phyloP scores from a whole-genome alignment of 2,888 invertebrate genomes.

The Troides oblongomaculatus region DNA sequence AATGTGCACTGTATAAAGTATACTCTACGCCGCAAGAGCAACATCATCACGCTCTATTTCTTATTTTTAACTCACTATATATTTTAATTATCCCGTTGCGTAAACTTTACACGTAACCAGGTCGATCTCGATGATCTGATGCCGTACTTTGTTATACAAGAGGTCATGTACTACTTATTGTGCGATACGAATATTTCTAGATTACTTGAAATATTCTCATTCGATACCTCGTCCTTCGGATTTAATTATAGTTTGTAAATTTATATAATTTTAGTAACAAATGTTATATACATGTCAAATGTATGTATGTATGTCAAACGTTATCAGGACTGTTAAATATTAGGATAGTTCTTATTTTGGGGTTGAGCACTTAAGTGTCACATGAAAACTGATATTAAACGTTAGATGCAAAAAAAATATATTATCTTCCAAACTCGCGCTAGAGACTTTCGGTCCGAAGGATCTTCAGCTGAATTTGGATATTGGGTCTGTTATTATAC shows the following conservation, averaged over 20 bases:
- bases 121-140: conserved; percentile 61
- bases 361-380: too few species aligned
- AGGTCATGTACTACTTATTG: conserved; percentile 41
- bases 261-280: too few species aligned
- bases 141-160: conserved; percentile 58
- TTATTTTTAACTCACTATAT: conserved; percentile 38
- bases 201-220: neutral
- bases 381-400: too few species aligned
- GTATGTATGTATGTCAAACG: too few species aligned
- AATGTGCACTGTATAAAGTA: conserved; percentile 17
- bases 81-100: conserved; percentile 59
- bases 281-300: too few species aligned
- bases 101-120: conserved; percentile 61
- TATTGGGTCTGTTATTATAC: too few species aligned
- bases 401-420: too few species aligned
- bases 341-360: too few species aligned
- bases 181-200: neutral
- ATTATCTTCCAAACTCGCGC: too few species aligned
- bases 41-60: conserved; percentile 20
- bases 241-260: neutral
- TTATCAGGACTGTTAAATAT: too few species aligned
- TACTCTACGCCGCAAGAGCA: conserved; percentile 5
- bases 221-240: neutral
- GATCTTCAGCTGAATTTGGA: too few species aligned
- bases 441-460: too few species aligned